Evolutionary conservation across 2,888 invertebrate genomes (phyloP).

Genomic region (Lochmaea crataegi): DNA sequence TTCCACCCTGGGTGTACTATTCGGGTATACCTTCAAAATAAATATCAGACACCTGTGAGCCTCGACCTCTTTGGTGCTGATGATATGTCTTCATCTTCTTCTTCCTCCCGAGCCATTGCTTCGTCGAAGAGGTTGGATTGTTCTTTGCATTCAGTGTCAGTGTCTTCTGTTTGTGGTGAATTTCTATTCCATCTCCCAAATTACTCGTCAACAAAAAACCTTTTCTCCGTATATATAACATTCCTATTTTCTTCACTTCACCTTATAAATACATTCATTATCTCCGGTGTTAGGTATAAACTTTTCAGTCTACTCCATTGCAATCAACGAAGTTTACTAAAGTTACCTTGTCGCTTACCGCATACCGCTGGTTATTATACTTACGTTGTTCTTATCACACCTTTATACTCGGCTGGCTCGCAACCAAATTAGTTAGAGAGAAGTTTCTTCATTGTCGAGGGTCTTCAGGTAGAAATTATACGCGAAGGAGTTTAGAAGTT

Average conservation of each 20-base stretch:
- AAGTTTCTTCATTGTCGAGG: constrained; percentile 32
- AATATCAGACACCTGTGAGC: too few relatives aligned
- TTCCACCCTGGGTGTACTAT: too few relatives aligned
- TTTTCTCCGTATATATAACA: too few relatives aligned
- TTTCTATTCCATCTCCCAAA: too few relatives aligned
- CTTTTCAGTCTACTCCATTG: constrained; percentile 4
- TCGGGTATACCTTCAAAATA: too few relatives aligned
- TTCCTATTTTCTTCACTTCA: background rate
- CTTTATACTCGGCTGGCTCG: constrained; percentile 32
- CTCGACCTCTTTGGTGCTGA: too few relatives aligned
- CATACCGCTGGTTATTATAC: constrained; percentile 4
- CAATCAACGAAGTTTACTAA: constrained; percentile 1
- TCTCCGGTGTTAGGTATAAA: constrained; percentile 1
- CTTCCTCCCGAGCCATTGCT: too few relatives aligned
- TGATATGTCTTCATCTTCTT: too few relatives aligned
- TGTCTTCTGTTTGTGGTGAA: too few relatives aligned
- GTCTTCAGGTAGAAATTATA: constrained; percentile 28
- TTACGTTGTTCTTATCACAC: constrained; percentile 30
- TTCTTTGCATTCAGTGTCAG: too few relatives aligned
- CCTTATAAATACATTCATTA: constrained; percentile 12
- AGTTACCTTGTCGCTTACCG: constrained; percentile 1
- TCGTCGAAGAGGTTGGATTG: too few relatives aligned
- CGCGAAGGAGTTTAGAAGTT: background rate
- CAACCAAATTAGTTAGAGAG: constrained; percentile 21
- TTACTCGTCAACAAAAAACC: too few relatives aligned